Percentiles rank a stretch among this genome's conserved stretches.
These are phyloP conservation scores for Andrena hattorfiana DNA, from an alignment of 2,888 invertebrate species.

Conservation along the genomic window DNA sequence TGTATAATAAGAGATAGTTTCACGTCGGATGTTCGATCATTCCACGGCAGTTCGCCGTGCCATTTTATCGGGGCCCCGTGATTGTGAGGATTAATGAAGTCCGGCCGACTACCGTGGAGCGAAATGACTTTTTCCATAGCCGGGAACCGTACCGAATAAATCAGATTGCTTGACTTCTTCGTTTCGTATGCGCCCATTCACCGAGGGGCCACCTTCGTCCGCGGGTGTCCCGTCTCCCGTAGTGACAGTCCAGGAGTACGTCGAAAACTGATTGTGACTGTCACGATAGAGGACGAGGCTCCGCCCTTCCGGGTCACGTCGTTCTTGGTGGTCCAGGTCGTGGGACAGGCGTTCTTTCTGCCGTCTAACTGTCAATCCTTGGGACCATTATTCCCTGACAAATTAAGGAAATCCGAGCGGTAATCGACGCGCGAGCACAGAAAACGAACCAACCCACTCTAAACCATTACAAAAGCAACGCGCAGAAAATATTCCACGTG, in stretches of 20 bases:
- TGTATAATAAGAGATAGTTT: background rate
- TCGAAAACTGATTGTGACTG: slow-evolving; percentile 75
- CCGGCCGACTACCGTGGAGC: slow-evolving; percentile 27
- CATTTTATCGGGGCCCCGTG: background rate
- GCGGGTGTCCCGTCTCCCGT: slow-evolving; percentile 75
- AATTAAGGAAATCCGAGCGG: too few species aligned
- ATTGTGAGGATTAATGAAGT: slow-evolving; percentile 30
- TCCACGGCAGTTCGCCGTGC: background rate
- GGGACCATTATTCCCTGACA: slow-evolving; percentile 18
- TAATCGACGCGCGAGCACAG: too few species aligned
- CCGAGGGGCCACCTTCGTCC: slow-evolving; percentile 53
- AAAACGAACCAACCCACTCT: too few species aligned
- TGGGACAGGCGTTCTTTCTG: slow-evolving; percentile 62
- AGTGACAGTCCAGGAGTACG: slow-evolving; percentile 70
- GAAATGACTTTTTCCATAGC: slow-evolving; percentile 25
- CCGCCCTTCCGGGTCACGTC: slow-evolving; percentile 74
- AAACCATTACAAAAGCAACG: too few species aligned
- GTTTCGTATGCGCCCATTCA: slow-evolving; percentile 52
- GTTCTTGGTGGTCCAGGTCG: slow-evolving; percentile 72
- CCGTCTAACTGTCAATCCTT: slow-evolving; percentile 51
- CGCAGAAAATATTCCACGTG: too few species aligned
- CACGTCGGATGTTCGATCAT: background rate
- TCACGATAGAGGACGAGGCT: slow-evolving; percentile 72
- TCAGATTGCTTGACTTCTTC: slow-evolving; percentile 57
- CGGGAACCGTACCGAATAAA: slow-evolving; percentile 53